Conservation (phyloP, 1,140 invertebrate genomes). For the Coptotermes formosanus region DNA sequence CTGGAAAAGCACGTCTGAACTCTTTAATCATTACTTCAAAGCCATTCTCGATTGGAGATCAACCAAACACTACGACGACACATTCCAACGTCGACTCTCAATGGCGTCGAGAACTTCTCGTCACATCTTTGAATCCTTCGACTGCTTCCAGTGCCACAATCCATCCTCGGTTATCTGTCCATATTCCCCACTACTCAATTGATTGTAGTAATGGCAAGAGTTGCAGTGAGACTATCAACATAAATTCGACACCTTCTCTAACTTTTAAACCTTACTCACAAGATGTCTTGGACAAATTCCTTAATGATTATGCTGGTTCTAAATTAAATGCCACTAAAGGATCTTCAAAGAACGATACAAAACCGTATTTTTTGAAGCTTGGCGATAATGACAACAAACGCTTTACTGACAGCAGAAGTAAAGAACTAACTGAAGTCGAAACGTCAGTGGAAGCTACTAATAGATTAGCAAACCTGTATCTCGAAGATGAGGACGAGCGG, state of each 20-base stretch:
- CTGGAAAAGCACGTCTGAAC: neutral
- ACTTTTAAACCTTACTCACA: constrained; percentile 30
- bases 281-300: constrained; percentile 24
- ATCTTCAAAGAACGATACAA: neutral
- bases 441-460: neutral
- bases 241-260: neutral
- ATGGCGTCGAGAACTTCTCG: neutral
- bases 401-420: neutral
- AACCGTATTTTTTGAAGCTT: neutral
- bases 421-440: neutral
- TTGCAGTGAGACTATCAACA: constrained; percentile 20
- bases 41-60: neutral
- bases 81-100: neutral
- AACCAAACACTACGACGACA: neutral
- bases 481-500: neutral
- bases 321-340: neutral
- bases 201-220: constrained; percentile 18
- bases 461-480: constrained; percentile 25
- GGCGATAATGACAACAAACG: neutral
- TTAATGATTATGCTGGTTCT: neutral
- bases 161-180: neutral
- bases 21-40: constrained; percentile 23
- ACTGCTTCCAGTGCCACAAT: neutral
- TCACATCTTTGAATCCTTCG: neutral
- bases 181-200: constrained; percentile 6